Evolutionary conservation across 92 coral and sea anemone species (phyloP), one percentile per base, ranked within the genome.

Genomic region (Palythoa grandis): DNA sequence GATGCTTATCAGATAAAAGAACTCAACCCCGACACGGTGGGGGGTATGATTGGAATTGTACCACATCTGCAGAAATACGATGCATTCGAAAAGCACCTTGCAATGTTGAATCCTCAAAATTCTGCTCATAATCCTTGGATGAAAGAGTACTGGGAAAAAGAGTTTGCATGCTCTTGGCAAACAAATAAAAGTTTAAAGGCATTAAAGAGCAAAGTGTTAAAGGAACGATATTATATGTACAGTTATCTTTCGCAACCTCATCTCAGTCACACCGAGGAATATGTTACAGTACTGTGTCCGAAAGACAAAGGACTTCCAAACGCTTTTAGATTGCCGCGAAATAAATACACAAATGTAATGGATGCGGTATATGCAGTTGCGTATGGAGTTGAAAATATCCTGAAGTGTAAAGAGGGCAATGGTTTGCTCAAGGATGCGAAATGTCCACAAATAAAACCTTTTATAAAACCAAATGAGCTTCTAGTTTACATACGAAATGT

Each of bases 321-420:
- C 13, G 92, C 97, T 39, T 66, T 66, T 63, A 57, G 29, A 29
- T 74, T 96, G 63, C 99, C 99, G 12, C 91, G 97, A 16, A 96
- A 96, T 80, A 96, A 96, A 61, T 96, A 95, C 88, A 94, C 98
- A 60, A 95, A 96, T 69, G 99, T 96, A 43, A 96, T 96, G 98
- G 98, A 96, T 80, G 99, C 99, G 4, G 92, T 96, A 1, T 91
- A 96, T 67, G 94, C 99, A 0, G 93, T 94, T 1, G 97, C 91
- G 8, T 57, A 88, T 48, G 96, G 93, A 1, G 88, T 96, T 19
- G 86, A 91, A 10, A 87, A 87, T 40, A 82, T 96, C 20, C 57
- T 88, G 24, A 79, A 67, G 29, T 92, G 94, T 77, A 78, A 77
- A 58, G 83, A 92, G 39, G 91, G 88, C 20, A 24, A 65, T 25